These are phyloP conservation scores for Callipepla squamata DNA, from an alignment of 2,113 vertebrate species.

Conservation along the genomic window DNA sequence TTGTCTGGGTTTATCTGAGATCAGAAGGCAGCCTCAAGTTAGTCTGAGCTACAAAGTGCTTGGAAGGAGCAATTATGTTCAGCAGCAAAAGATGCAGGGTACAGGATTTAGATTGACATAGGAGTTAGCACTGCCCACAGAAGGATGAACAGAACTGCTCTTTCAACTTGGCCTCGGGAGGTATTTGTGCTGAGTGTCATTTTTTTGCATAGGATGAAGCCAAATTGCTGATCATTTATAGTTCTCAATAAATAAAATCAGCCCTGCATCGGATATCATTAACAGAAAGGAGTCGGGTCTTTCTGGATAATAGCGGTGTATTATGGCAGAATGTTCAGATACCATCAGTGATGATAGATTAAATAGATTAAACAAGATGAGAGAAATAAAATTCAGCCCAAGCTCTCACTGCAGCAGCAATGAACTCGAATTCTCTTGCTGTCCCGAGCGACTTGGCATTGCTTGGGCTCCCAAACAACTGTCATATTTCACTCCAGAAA, in stretches of 20 bases:
- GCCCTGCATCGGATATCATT: neutral
- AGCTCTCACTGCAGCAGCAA: constrained; percentile 13
- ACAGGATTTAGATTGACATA: neutral
- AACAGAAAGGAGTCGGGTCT: neutral
- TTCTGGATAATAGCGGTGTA: neutral
- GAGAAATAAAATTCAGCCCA: constrained; percentile 28
- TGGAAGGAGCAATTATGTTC: constrained; percentile 36
- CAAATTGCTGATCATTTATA: neutral
- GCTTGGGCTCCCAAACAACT: constrained; percentile 50
- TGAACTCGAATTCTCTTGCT: constrained; percentile 36
- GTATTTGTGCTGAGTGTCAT: neutral
- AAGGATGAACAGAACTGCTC: neutral
- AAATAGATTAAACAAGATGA: constrained; percentile 30
- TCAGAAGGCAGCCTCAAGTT: constrained; percentile 53
- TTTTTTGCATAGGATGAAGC: neutral
- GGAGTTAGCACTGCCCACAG: constrained; percentile 16
- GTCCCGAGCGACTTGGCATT: constrained; percentile 54
- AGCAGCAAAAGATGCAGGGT: neutral
- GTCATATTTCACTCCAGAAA: constrained; percentile 59
- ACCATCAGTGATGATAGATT: neutral
- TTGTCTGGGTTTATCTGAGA: constrained; percentile 56
- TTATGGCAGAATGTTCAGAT: constrained; percentile 12
- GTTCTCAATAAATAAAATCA: constrained; percentile 41
- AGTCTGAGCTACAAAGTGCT: constrained; percentile 33
- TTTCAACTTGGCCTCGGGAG: neutral